Conservation (phyloP, 2,113 vertebrate genomes). For the Calypte anna region DNA sequence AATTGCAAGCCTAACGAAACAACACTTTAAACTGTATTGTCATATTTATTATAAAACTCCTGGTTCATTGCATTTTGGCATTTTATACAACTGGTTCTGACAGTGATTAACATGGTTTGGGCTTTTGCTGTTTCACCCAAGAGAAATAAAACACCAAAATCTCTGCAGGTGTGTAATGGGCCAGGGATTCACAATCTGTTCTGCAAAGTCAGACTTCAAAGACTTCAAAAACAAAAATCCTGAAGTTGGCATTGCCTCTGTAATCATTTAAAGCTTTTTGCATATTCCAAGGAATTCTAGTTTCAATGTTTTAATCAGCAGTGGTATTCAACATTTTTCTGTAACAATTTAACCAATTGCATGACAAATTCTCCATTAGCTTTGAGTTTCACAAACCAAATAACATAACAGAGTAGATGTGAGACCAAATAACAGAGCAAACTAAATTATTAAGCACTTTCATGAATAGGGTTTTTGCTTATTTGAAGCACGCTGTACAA, state of each 20-base stretch:
- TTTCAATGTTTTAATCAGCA: slow-evolving; percentile 64
- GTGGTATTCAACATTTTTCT: slow-evolving; percentile 19
- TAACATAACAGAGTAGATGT: background rate
- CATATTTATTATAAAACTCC: slow-evolving; percentile 81
- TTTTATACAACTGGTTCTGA: slow-evolving; percentile 88
- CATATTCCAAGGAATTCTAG: slow-evolving; percentile 68
- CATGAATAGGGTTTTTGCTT: slow-evolving; percentile 68
- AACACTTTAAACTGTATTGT: slow-evolving; percentile 77
- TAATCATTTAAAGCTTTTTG: slow-evolving; percentile 66
- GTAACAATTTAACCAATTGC: slow-evolving; percentile 43
- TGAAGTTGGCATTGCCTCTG: slow-evolving; percentile 72
- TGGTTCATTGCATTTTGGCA: slow-evolving; percentile 82
- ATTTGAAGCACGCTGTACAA: slow-evolving; percentile 47
- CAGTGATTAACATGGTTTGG: slow-evolving; percentile 86
- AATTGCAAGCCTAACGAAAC: slow-evolving; percentile 77
- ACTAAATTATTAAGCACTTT: slow-evolving; percentile 57
- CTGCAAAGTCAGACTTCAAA: slow-evolving; percentile 83
- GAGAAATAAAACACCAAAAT: slow-evolving; percentile 85
- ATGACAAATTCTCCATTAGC: background rate
- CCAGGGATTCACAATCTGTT: slow-evolving; percentile 91
- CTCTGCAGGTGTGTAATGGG: slow-evolving; percentile 86
- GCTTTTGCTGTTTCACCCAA: slow-evolving; percentile 81
- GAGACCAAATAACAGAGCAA: background rate
- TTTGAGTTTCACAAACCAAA: background rate
- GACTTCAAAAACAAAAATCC: slow-evolving; percentile 75